Percentiles rank a stretch among this genome's conserved stretches.
These are phyloP conservation scores for Synanthedon andrenaeformis DNA, from an alignment of 2,888 invertebrate species.

Conservation along the genomic window DNA sequence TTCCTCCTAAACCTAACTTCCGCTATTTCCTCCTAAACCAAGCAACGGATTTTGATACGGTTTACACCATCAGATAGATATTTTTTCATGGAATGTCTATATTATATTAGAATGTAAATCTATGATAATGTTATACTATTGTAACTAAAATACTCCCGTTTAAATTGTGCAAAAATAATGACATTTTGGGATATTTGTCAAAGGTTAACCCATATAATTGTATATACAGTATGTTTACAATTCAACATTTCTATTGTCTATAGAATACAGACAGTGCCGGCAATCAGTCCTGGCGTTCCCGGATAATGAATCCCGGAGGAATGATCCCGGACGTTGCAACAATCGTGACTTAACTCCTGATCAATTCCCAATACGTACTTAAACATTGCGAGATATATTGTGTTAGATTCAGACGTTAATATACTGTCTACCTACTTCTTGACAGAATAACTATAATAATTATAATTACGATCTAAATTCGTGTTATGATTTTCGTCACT, in stretches of 20 bases:
- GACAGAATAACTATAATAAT: background rate
- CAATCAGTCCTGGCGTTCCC: slow-evolving; percentile 47
- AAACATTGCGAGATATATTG: slow-evolving; percentile 21
- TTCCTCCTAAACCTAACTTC: too few species aligned
- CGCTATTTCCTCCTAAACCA: too few species aligned
- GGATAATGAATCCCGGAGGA: slow-evolving; percentile 59
- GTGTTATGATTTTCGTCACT: too few species aligned
- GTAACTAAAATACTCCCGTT: too few species aligned
- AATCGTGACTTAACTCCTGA: slow-evolving; percentile 66
- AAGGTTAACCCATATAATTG: background rate
- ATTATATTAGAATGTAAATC: background rate
- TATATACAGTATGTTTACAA: background rate
- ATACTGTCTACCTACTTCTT: background rate
- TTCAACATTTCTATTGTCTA: background rate
- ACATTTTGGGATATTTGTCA: too few species aligned
- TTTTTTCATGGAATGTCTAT: too few species aligned
- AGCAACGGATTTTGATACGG: too few species aligned
- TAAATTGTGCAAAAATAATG: too few species aligned
- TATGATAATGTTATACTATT: too few species aligned
- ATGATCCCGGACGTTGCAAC: slow-evolving; percentile 43
- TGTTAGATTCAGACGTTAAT: slow-evolving; percentile 15
- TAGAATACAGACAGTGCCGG: slow-evolving; percentile 14
- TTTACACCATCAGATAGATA: too few species aligned
- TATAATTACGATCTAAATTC: too few species aligned
- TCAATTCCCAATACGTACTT: slow-evolving; percentile 51